phyloP scores from a whole-genome alignment of 2,797 vertebrate genomes.

The Acrossocheilus wenchowensis region DNA sequence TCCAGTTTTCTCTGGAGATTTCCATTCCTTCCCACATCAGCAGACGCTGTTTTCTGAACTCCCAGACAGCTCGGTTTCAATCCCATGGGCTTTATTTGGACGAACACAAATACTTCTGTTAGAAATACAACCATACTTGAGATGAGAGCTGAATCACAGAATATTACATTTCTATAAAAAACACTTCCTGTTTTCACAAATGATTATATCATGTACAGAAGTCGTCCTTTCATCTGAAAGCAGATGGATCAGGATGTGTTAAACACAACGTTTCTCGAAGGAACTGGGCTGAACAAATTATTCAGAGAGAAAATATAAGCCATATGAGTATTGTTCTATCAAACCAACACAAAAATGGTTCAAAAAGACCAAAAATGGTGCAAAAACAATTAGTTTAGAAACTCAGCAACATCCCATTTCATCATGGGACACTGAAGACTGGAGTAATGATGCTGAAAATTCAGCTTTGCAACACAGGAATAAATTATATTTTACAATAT shows the following conservation, averaged over 20 bases:
- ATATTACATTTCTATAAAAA: neutral
- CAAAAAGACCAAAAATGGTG: neutral
- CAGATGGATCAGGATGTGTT: neutral
- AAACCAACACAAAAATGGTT: neutral
- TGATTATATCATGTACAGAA: neutral
- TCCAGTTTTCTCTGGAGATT: conserved; percentile 30
- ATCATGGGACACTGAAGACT: neutral
- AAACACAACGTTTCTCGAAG: neutral
- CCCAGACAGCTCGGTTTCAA: neutral
- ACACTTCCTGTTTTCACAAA: neutral
- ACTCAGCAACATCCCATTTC: neutral
- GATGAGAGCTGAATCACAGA: neutral
- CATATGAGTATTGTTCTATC: neutral
- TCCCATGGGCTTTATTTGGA: conserved; percentile 17
- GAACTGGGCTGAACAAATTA: neutral
- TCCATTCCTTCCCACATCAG: conserved; percentile 2
- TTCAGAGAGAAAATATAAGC: neutral
- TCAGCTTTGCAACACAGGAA: neutral
- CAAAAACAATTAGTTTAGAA: neutral
- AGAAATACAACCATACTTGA: neutral
- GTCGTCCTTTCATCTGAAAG: neutral
- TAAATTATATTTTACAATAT: neutral
- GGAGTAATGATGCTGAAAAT: neutral
- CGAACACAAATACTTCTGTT: conserved; percentile 13
- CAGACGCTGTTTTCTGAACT: neutral